Evolutionary conservation across 2,113 vertebrate species (phyloP), one percentile per base, ranked within the genome.

Genomic region (Grammomys dolichurus): DNA sequence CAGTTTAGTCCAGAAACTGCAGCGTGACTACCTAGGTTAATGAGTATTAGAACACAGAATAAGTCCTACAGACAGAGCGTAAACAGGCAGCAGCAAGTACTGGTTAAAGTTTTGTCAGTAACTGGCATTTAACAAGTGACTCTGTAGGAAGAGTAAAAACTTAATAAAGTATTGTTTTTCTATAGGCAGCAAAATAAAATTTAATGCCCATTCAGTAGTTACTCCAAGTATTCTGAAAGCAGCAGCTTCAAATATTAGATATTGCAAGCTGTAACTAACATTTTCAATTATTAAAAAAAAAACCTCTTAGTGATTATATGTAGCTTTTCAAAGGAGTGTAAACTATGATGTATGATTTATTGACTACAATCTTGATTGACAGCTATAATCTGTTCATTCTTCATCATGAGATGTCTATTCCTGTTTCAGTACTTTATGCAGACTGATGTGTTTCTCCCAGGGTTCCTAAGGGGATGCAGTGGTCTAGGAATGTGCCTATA

Each of bases 111-210:
- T 82, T n/a, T 72, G 67, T 78, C 78, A 87, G 31, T 48, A 46
- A 65, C 36, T 5, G 51, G 82, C 77, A 90, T 3, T 72, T 0
- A 67, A 72, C 9, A 3, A 65, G 5, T 8, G 19, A 40, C 10
- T 95, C 14, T 77, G 56, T 85, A 36, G 24, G 48, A 69, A 63
- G 17, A 2, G 54, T 36, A 7, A 84, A 80, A 72, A 90, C 36
- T 72, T 87, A 82, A 51, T 46, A 26, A 69, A 33, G 31, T 16
- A 60, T 36, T 84, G 73, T 88, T 90, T 90, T 90, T 54, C 85
- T 63, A 40, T 4, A 91, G 40, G 78, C 63, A 89, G 20, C 65
- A 72, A 95, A 95, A 81, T 26, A 72, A 81, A 97, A 80, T 43
- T 33, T 48, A 89, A 36, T 80, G 33, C 60, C 67, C 72, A 28